phyloP scores from a whole-genome alignment of 2,113 vertebrate genomes.

The Pachycephala philippinensis region DNA sequence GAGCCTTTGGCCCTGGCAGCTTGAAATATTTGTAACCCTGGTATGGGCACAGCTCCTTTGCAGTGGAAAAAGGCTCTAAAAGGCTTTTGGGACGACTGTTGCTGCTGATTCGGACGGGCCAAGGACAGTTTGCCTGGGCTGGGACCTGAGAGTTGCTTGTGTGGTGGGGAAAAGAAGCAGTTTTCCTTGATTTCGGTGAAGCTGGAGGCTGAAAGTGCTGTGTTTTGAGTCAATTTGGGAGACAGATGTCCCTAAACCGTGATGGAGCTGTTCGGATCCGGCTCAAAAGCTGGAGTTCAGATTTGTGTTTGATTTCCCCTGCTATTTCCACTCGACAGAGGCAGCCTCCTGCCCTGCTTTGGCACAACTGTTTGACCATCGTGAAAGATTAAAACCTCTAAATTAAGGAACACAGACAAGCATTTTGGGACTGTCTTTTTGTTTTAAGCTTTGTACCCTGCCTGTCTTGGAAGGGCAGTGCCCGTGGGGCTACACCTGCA shows the following conservation, averaged over 20 bases:
- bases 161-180: not conserved
- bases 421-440: not conserved
- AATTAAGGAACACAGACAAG: not conserved
- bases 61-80: not conserved
- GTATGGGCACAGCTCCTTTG: not conserved
- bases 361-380: not conserved
- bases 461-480: not conserved
- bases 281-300: not conserved
- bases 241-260: not conserved
- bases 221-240: not conserved
- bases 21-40: conserved; percentile 56
- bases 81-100: not conserved
- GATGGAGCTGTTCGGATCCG: not conserved
- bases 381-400: not conserved
- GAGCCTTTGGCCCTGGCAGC: conserved; percentile 56
- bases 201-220: not conserved
- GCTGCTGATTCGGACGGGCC: not conserved
- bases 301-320: not conserved
- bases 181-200: not conserved
- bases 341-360: not conserved
- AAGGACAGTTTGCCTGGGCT: not conserved
- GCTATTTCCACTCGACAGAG: not conserved
- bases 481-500: not conserved
- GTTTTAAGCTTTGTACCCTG: not conserved
- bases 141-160: not conserved